Conservation (phyloP, 1,140 invertebrate genomes). For the Dendroctonus valens region DNA sequence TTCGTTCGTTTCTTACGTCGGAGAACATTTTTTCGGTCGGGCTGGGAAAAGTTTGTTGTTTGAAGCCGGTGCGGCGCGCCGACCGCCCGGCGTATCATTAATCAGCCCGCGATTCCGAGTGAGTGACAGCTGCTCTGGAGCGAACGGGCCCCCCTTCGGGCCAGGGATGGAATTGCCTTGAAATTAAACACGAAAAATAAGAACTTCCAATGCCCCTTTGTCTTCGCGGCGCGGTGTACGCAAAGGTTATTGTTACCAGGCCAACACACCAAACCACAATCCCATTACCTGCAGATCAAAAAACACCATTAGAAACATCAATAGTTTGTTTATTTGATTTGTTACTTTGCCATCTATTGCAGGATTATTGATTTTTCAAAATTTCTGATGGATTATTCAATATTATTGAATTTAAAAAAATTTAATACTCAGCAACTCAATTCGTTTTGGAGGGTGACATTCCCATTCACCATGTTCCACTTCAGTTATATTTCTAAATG, state of each 20-base stretch:
- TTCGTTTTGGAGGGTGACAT: too few relatives aligned
- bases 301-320: too few relatives aligned
- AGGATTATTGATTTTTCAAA: too few relatives aligned
- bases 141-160: conserved; percentile 29
- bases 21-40: conserved; percentile 53
- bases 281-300: too few relatives aligned
- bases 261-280: neutral
- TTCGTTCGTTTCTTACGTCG: conserved; percentile 56
- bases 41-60: conserved; percentile 66
- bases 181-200: conserved; percentile 17
- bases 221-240: neutral
- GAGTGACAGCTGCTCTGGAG: conserved; percentile 56
- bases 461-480: too few relatives aligned
- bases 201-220: neutral
- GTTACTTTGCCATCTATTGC: too few relatives aligned
- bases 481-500: too few relatives aligned
- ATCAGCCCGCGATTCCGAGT: conserved; percentile 63
- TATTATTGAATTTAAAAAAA: too few relatives aligned
- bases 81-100: conserved; percentile 55
- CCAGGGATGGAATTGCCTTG: conserved; percentile 26
- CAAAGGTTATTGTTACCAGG: neutral
- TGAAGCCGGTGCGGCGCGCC: conserved; percentile 56
- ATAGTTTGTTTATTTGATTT: too few relatives aligned
- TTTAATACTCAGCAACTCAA: too few relatives aligned
- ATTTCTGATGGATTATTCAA: too few relatives aligned